These are phyloP conservation scores for Helarctos malayanus DNA, from an alignment of 2,797 vertebrate genomes.

Conservation along the genomic window DNA sequence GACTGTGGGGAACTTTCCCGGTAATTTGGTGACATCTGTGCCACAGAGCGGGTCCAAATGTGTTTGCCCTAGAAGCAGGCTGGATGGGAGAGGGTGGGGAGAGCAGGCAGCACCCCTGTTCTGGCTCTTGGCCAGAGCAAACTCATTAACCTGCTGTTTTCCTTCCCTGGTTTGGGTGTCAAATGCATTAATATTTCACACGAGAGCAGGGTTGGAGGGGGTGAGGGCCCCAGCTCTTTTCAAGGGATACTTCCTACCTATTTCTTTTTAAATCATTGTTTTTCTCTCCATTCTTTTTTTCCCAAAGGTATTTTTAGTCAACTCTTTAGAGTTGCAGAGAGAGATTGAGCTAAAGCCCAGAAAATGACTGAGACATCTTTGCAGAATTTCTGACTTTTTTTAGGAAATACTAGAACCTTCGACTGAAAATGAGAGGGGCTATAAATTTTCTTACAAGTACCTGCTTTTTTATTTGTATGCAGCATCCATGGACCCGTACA, in stretches of 20 bases:
- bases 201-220: neutral
- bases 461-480: neutral
- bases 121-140: neutral
- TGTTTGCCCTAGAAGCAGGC: neutral
- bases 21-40: neutral
- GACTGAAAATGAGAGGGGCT: neutral
- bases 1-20: neutral
- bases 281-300: slow-evolving; percentile 2
- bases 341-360: slow-evolving; percentile 62
- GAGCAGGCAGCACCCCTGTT: fast-evolving
- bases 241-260: neutral
- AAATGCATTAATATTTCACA: neutral
- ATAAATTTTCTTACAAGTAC: neutral
- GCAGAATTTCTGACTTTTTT: slow-evolving; percentile 47
- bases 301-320: slow-evolving; percentile 72
- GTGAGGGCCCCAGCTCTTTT: neutral
- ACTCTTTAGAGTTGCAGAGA: slow-evolving; percentile 30
- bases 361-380: slow-evolving; percentile 55
- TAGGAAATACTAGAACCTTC: slow-evolving; percentile 54
- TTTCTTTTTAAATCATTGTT: slow-evolving; percentile 16
- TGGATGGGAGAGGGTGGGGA: neutral
- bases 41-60: neutral
- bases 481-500: neutral
- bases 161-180: neutral
- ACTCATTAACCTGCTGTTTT: neutral